Conservation (phyloP, 2,113 vertebrate species). For the Melospiza georgiana region DNA sequence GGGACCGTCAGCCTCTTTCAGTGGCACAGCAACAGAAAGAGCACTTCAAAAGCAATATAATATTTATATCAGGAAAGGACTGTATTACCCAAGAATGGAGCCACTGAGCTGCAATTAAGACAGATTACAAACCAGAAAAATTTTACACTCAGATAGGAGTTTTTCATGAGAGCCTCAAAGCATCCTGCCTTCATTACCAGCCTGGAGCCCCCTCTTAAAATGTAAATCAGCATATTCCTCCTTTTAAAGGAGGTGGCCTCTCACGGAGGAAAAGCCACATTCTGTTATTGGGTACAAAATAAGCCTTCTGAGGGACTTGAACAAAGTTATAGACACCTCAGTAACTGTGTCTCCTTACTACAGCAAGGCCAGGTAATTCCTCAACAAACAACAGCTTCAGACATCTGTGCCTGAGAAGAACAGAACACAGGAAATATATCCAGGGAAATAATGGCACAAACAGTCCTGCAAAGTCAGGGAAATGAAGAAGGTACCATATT, state of each 20-base stretch:
- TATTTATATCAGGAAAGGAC: background rate
- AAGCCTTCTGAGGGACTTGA: background rate
- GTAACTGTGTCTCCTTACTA: background rate
- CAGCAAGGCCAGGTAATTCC: fast-evolving
- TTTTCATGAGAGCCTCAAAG: background rate
- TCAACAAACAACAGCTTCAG: background rate
- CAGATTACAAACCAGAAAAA: background rate
- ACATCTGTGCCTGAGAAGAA: background rate
- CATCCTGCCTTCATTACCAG: background rate
- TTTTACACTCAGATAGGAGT: fast-evolving
- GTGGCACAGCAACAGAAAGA: background rate
- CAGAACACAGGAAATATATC: background rate
- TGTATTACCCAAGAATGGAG: background rate
- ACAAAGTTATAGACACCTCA: background rate
- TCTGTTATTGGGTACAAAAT: background rate
- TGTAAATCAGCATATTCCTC: background rate
- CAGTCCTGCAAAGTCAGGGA: background rate
- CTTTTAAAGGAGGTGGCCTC: background rate
- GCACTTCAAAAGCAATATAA: background rate
- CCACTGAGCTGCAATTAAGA: background rate
- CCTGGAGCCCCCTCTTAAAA: background rate
- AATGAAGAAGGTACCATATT: background rate
- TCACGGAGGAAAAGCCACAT: background rate
- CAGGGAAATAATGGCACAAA: background rate
- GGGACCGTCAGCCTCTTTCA: background rate